Evolutionary conservation across 1,140 invertebrate species (phyloP).

Genomic region (Heliconius congener): DNA sequence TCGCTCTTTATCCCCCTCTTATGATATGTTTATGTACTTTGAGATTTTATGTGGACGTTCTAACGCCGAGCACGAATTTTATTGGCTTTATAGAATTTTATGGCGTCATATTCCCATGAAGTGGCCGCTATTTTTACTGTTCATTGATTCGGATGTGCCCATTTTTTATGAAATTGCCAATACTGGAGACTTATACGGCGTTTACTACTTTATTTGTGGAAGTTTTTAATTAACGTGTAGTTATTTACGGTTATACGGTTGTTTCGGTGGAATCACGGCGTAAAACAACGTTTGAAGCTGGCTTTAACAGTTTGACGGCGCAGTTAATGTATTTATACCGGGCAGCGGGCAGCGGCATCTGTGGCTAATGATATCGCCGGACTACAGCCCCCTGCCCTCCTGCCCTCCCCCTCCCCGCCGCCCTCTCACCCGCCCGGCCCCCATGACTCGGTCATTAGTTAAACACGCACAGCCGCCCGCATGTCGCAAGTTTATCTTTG

Average conservation of each 20-base stretch:
- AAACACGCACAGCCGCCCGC: slow-evolving; percentile 79
- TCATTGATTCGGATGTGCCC: slow-evolving; percentile 70
- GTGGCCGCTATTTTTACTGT: slow-evolving; percentile 76
- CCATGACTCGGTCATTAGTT: slow-evolving; percentile 79
- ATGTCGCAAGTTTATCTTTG: slow-evolving; percentile 80
- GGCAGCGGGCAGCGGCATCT: slow-evolving; percentile 74
- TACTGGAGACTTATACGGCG: slow-evolving; percentile 29
- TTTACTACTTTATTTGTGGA: slow-evolving; percentile 1
- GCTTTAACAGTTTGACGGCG: slow-evolving; percentile 76
- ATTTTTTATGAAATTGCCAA: slow-evolving; percentile 33
- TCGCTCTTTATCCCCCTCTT: slow-evolving; percentile 74
- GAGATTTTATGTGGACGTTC: slow-evolving; percentile 80
- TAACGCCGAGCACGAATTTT: slow-evolving; percentile 79
- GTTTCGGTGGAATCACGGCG: slow-evolving; percentile 18
- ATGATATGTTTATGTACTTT: slow-evolving; percentile 82
- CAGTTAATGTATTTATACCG: slow-evolving; percentile 79
- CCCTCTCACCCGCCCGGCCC: slow-evolving; percentile 45
- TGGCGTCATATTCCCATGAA: slow-evolving; percentile 66
- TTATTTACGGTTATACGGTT: slow-evolving; percentile 7
- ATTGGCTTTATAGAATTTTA: slow-evolving; percentile 81
- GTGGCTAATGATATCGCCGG: slow-evolving; percentile 77
- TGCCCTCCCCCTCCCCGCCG: slow-evolving; percentile 22
- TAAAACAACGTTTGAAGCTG: slow-evolving; percentile 58
- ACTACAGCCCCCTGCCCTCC: slow-evolving; percentile 41
- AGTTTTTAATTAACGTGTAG: slow-evolving; percentile 18